Base-by-base conservation (phyloP, 2,113 vertebrate genomes). In the Aptenodytes patagonicus region DNA sequence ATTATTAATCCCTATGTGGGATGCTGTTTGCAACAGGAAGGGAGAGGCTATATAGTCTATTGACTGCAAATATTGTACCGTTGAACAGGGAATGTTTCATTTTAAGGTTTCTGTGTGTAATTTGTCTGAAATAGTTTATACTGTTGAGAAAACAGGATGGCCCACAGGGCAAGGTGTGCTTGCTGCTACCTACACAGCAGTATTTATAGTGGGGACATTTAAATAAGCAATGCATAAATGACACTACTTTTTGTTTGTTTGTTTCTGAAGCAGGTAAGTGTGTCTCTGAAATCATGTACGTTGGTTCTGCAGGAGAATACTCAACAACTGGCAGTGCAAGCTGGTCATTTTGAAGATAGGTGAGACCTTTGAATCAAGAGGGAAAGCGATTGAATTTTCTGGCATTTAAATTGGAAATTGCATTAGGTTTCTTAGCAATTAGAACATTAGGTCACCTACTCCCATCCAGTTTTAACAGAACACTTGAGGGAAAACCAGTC, bases 21-120 rank as follows among this genome's bases (percentile, higher is more conserved):
- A 69, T 31, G 77, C 17, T 40, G 34, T 80, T 80, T 93, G 71
- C 22, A 77, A 52, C 87, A 95, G 95, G 93, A 97, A 96, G 94
- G 93, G 95, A 95, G 95, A 73, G 95, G 94, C 87, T 46, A 14
- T 4, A 49, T 11, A 32, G 31, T 29, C 55, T 34, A 15, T 19
- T 49, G 47, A 17, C 32, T 77, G n/a, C 55, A 65, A 85, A 70
- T 64, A 75, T 17, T 7, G 22, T 57, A 16, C n/a, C 22, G 32
- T 36, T 22, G 73, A 36, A 69, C 10, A 28, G n/a, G 64, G 38
- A 70, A 76, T 13, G 42, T 77, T 95, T 62, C 36, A 21, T 44
- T 71, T 62, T 32, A n/a, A 73, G 54, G 16, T 91, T 79, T 87
- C 75, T 69, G 31, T 7, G 38, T 29, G 46, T 22, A 36, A 38